Evolutionary conservation across 2,113 vertebrate species (phyloP).

Genomic region (Mola mola): DNA sequence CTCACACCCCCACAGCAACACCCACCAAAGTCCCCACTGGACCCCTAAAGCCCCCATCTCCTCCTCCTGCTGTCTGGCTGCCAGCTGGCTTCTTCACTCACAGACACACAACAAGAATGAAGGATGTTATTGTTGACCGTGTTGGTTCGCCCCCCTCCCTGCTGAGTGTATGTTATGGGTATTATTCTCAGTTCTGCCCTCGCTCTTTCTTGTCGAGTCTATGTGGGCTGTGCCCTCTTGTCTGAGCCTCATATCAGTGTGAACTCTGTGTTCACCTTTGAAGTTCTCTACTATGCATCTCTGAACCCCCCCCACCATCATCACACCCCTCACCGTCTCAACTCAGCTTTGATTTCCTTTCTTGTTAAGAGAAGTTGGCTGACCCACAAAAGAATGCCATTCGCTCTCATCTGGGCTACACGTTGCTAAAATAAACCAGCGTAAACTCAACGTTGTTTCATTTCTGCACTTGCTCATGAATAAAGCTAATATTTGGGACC

Average conservation of each 20-base stretch:
- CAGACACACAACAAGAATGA: slow-evolving; percentile 52
- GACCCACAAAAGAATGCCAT: slow-evolving; percentile 58
- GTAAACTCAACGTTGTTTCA: no score
- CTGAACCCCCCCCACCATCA: slow-evolving; percentile 22
- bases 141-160: slow-evolving; percentile 12
- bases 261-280: slow-evolving; percentile 71
- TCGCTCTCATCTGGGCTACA: slow-evolving; percentile 20
- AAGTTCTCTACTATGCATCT: slow-evolving; percentile 61
- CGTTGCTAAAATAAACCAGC: neutral
- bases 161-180: slow-evolving; percentile 44
- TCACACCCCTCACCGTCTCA: slow-evolving; percentile 40
- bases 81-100: slow-evolving; percentile 56
- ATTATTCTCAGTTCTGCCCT: slow-evolving; percentile 35
- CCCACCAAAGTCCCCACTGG: slow-evolving; percentile 36
- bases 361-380: slow-evolving; percentile 54
- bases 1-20: slow-evolving; percentile 47
- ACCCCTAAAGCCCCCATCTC: slow-evolving; percentile 45
- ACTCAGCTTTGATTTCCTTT: slow-evolving; percentile 63
- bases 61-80: slow-evolving; percentile 37
- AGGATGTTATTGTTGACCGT: slow-evolving; percentile 67
- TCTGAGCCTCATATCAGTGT: slow-evolving; percentile 68
- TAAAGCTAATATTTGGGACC: neutral
- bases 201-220: slow-evolving; percentile 35
- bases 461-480: slow-evolving; percentile 2
- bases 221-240: slow-evolving; percentile 57